Evolutionary conservation across 35 echinoderm and acorn worm species (phyloP).

Genomic region (Lytechinus variegatus): DNA sequence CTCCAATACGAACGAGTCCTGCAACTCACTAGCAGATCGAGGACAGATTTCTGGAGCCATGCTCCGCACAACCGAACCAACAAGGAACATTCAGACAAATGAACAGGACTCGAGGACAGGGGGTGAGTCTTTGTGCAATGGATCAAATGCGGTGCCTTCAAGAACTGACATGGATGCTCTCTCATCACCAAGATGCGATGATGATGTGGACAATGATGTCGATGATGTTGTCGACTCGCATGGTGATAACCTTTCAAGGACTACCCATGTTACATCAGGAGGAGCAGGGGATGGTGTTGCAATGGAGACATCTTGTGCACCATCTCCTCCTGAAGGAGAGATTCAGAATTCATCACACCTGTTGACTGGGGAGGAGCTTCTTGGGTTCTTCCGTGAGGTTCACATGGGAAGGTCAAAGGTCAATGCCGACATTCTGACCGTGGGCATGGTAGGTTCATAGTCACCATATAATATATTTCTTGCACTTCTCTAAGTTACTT

Average conservation of each 20-base stretch:
- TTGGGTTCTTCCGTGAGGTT: slow-evolving; percentile 65
- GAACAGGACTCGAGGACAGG: background rate
- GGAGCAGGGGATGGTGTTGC: background rate
- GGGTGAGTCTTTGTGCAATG: background rate
- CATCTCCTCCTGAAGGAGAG: background rate
- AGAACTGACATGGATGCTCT: background rate
- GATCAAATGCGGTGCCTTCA: background rate
- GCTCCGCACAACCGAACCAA: background rate
- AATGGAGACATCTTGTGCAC: background rate
- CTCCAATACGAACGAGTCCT: background rate
- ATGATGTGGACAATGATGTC: background rate
- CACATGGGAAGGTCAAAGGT: slow-evolving; percentile 79
- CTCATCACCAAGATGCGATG: background rate
- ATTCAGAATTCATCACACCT: slow-evolving; percentile 61
- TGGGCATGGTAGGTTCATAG: slow-evolving; percentile 85
- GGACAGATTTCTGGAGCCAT: background rate
- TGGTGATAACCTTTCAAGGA: background rate
- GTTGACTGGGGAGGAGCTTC: slow-evolving; percentile 82
- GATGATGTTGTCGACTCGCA: background rate
- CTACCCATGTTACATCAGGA: background rate
- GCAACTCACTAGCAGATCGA: background rate
- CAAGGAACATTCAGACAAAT: background rate
- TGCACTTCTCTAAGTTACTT: too few relatives aligned
- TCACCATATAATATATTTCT: too few relatives aligned
- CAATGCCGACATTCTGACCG: slow-evolving; percentile 71